Conservation (phyloP, 2,888 invertebrate genomes). For the Lasius platythorax region DNA sequence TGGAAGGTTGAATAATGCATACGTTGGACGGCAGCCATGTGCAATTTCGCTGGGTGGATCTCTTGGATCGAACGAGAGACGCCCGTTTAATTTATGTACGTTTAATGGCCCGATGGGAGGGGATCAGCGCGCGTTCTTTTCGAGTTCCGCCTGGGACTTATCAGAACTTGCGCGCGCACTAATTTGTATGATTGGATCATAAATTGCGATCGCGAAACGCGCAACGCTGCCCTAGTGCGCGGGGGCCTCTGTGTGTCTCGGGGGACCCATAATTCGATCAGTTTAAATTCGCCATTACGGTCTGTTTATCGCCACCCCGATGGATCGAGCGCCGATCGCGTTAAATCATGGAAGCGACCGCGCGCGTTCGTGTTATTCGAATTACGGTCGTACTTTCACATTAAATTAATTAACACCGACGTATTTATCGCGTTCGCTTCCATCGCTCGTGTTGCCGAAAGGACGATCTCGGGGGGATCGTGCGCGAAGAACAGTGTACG, state of each 20-base stretch:
- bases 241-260: neutral
- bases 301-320: slow-evolving; percentile 22
- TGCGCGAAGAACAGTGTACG: neutral
- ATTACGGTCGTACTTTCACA: neutral
- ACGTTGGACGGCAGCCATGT: neutral
- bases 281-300: slow-evolving; percentile 46
- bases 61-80: neutral
- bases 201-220: slow-evolving; percentile 23
- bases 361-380: neutral
- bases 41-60: slow-evolving; percentile 27
- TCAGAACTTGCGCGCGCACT: neutral
- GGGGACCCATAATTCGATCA: slow-evolving; percentile 34
- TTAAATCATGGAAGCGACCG: slow-evolving; percentile 17
- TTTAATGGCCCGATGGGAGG: slow-evolving; percentile 37
- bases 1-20: slow-evolving; percentile 35
- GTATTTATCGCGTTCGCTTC: slow-evolving; percentile 11
- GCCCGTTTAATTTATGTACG: slow-evolving; percentile 29
- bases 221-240: neutral
- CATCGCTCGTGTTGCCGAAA: neutral
- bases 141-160: neutral
- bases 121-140: neutral
- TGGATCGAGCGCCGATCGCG: neutral
- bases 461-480: neutral
- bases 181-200: slow-evolving; percentile 41
- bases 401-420: slow-evolving; percentile 39